Base-by-base conservation (phyloP, 2,797 vertebrate genomes). In the Falco columbarius region DNA sequence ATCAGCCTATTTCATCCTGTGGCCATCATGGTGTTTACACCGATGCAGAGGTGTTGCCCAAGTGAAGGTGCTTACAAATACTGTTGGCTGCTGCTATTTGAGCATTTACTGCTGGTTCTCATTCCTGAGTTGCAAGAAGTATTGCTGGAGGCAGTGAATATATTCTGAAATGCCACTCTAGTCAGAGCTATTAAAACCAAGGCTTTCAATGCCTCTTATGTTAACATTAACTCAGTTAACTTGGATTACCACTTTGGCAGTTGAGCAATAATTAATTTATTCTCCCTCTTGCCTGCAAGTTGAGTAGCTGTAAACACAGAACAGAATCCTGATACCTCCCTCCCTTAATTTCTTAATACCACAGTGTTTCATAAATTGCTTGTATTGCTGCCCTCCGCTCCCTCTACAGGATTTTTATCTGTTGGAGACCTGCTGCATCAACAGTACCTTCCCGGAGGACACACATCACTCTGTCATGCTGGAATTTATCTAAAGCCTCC, bases 141-240 rank as follows among this genome's bases (percentile, higher is more conserved):
- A 42, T 56, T 56, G 91, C 81, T 87, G 40, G 66, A 89, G 89
- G 79, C 75, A 87, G 58, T 65, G 54, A 77, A 66, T 40, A 40
- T 27, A 76, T 72, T 72, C 63, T 80, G 34, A 81, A 92, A 85
- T 0, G 4, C 52, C 34, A 49, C 36, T 63, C 46, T 21, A 70
- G 52, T 71, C 52, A 87, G 32, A 88, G 55, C 84, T 85, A 46
- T 42, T 91, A 87, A 76, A 90, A 90, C 36, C 26, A 81, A 92
- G 22, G 63, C 81, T 89, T 34, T 82, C 72, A 49, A 54, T 54
- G 32, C 0, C 0, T 66, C 62, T 51, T 59, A 8, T 5, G 74
- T 73, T 94, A 93, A 83, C 67, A 71, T 91, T 74, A 93, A 82
- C 61, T 87, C 71, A 56, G 74, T 91, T 96, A 94, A 82, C 81